Conservation (phyloP, 53 echinoderm and acorn worm species). For the Actinopyga echinites region DNA sequence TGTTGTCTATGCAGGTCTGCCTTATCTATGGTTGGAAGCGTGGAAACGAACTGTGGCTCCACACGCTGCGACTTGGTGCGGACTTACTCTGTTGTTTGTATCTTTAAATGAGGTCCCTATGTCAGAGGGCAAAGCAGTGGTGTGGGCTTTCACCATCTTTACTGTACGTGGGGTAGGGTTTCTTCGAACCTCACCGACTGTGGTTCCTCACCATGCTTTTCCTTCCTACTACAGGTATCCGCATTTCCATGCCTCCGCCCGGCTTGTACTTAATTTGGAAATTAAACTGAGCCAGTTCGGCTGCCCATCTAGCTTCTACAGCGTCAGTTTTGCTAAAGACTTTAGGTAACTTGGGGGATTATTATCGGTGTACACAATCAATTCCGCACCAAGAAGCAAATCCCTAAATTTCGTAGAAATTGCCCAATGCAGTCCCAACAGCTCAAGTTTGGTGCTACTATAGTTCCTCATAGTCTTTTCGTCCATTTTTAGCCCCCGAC, state of each 20-base stretch:
- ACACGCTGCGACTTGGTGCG: too few species aligned
- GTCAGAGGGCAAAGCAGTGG: not conserved
- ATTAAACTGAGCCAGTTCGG: conserved; percentile 61
- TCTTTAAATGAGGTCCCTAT: not conserved
- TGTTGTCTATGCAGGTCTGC: not conserved
- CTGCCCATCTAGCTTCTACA: conserved; percentile 59
- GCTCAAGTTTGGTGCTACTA: conserved; percentile 52
- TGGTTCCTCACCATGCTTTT: conserved; percentile 24
- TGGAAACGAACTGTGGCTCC: not conserved
- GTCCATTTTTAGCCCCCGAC: conserved; percentile 41
- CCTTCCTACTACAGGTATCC: conserved; percentile 43
- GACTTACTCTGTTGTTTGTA: not conserved
- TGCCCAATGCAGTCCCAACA: conserved; percentile 40
- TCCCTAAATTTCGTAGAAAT: conserved; percentile 55
- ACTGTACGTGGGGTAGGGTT: not conserved
- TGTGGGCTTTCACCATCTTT: conserved; percentile 39
- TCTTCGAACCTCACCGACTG: not conserved
- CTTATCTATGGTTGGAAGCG: too few species aligned
- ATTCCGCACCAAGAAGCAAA: conserved; percentile 33
- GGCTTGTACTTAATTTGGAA: conserved; percentile 57
- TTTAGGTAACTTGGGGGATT: conserved; percentile 49
- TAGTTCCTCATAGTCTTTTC: conserved; percentile 63
- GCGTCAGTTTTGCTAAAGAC: conserved; percentile 53
- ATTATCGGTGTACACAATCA: conserved; percentile 41
- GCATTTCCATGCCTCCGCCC: conserved; percentile 54